These are phyloP conservation scores for Caenorhabditis uteleia DNA, from an alignment of 2,888 invertebrate genomes.

Conservation along the genomic window DNA sequence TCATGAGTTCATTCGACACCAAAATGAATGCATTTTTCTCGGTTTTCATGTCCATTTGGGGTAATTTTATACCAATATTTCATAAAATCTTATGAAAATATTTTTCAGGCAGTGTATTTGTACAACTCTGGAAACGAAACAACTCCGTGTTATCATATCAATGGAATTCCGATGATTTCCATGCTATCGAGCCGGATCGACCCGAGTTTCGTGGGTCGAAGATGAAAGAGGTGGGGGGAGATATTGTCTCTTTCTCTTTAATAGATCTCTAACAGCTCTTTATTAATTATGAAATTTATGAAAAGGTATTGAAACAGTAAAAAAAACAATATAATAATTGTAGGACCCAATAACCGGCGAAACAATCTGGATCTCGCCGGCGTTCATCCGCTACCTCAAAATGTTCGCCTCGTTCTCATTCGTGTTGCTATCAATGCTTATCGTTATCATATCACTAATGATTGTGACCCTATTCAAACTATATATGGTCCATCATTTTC, in stretches of 20 bases:
- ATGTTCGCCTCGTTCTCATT: conserved; percentile 37
- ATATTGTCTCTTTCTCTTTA: background rate
- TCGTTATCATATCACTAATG: conserved; percentile 49
- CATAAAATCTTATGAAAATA: background rate
- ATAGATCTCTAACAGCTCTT: background rate
- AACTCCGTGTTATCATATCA: conserved; percentile 71
- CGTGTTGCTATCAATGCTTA: conserved; percentile 40
- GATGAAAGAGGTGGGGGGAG: conserved; percentile 21
- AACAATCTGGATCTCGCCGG: conserved; percentile 70
- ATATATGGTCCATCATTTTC: conserved; percentile 29
- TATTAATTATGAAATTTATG: background rate
- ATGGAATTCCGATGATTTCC: conserved; percentile 73
- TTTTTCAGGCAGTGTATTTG: conserved; percentile 70
- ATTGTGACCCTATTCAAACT: conserved; percentile 53
- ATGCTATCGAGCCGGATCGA: conserved; percentile 72
- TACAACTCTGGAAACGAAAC: conserved; percentile 72
- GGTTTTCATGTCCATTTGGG: conserved; percentile 72
- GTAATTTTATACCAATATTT: conserved; percentile 55
- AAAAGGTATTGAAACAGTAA: too few species aligned
- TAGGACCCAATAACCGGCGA: conserved; percentile 71
- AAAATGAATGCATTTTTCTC: conserved; percentile 72
- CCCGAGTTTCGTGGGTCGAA: conserved; percentile 69
- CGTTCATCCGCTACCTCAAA: conserved; percentile 45
- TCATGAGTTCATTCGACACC: conserved; percentile 71
- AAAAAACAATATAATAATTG: too few species aligned